A percentile compares a stretch with the other conserved stretches of the same genome.
These are phyloP conservation scores for Anarsia innoxiella DNA, from an alignment of 2,888 invertebrate genomes.

Conservation along the genomic window DNA sequence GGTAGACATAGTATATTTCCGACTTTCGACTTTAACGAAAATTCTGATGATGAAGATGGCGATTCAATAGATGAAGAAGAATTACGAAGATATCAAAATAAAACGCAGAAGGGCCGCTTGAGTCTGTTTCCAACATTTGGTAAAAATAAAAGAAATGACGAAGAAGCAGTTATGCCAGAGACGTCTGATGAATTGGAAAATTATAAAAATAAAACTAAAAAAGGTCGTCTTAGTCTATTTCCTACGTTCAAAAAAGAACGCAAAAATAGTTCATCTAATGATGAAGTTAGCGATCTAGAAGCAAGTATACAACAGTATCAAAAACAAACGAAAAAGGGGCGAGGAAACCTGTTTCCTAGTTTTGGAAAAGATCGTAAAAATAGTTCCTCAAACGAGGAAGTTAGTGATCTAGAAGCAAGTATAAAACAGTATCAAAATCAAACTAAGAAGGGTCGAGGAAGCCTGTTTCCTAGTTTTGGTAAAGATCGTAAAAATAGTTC, in stretches of 20 bases:
- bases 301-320: conserved; percentile 59
- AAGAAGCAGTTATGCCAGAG: conserved; percentile 55
- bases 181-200: conserved; percentile 61
- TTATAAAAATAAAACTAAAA: conserved; percentile 58
- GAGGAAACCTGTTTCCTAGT: conserved; percentile 56
- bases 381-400: conserved; percentile 39
- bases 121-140: conserved; percentile 65
- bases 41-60: conserved; percentile 48
- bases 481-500: conserved; percentile 54
- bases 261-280: conserved; percentile 45
- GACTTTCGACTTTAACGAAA: conserved; percentile 53
- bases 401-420: conserved; percentile 53
- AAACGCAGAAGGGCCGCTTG: conserved; percentile 56
- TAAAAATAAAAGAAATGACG: conserved; percentile 49
- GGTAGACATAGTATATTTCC: conserved; percentile 64
- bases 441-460: conserved; percentile 46
- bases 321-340: conserved; percentile 43
- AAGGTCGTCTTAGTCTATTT: conserved; percentile 55
- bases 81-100: conserved; percentile 55
- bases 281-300: conserved; percentile 48
- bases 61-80: conserved; percentile 60
- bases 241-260: conserved; percentile 62
- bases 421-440: conserved; percentile 57
- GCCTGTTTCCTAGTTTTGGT: conserved; percentile 61
- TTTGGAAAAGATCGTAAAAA: conserved; percentile 60